Base-by-base conservation (phyloP, 2,113 vertebrate genomes). In the Archilochus colubris region DNA sequence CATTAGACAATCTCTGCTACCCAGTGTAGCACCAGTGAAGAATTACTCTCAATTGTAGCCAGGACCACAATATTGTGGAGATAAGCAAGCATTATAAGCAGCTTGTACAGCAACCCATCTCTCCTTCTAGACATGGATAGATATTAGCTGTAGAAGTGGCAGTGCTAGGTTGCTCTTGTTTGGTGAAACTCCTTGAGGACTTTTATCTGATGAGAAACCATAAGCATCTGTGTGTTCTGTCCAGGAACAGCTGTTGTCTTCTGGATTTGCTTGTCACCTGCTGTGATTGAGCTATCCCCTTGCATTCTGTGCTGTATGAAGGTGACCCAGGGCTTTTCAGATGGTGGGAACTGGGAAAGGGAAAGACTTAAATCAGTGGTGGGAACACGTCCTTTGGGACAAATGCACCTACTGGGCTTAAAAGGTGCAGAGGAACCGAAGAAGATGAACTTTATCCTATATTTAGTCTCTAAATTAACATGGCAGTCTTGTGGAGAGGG, bases 401-500 rank as follows among this genome's bases (percentile, higher is more conserved):
- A 91, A 73, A 24, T 66, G n/a, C 3, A 5, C 20, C 44, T 57
- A 12, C n/a, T 54, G n/a, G 28, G 19, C 36, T 53, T 57, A 7
- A 59, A 92, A 76, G 33, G 9, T 87, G 16, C 30, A 53, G 59
- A 69, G 23, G 9, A 53, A 54, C 55, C 86, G 30, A 20, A 50
- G 28, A 20, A 50, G 24, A 38, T 80, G 14, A 86, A 22, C 33
- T 93, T 46, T 61, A 58, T 40, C 40, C 40, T 40, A 40, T 40
- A 40, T 40, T 40, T 40, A 40, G 40, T 40, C 40, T 40, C 40
- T 40, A 40, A 40, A 40, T 40, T 78, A 58, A 30, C 5, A 13
- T 9, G 62, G 21, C 20, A n/a, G n/a, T 46, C 6, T 48, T 1
- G 0, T 12, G 4, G 13, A 12, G 22, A 77, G 18, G 48, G 15